Conservation (phyloP, 2,113 vertebrate species). For the Peromyscus leucopus region DNA sequence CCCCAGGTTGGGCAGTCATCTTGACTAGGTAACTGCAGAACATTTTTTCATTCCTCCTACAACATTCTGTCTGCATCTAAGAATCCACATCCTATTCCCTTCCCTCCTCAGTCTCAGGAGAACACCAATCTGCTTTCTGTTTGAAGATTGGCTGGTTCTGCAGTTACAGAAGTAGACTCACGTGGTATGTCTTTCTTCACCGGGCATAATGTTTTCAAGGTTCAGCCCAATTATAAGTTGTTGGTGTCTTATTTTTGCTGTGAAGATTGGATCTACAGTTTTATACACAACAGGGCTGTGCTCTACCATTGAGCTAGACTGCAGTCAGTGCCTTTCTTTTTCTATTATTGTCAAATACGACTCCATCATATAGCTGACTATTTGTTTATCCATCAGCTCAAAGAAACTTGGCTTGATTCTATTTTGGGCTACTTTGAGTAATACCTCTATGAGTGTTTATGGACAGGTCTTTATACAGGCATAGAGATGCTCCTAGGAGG, state of each 20-base stretch:
- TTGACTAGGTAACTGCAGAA: not conserved
- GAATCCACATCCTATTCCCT: not conserved
- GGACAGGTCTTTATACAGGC: not conserved
- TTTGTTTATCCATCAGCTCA: not conserved
- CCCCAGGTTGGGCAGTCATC: not conserved
- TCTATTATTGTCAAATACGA: not conserved
- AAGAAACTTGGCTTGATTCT: not conserved
- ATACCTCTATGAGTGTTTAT: not conserved
- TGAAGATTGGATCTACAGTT: not conserved
- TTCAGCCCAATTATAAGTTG: not conserved
- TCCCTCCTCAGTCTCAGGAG: not conserved
- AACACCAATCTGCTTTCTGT: not conserved
- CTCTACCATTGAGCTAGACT: not conserved
- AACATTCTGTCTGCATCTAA: not conserved
- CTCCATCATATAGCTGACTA: not conserved
- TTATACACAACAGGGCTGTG: too few relatives aligned
- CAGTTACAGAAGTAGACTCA: not conserved
- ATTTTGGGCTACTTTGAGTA: not conserved
- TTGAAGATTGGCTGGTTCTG: not conserved
- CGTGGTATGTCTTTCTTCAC: not conserved
- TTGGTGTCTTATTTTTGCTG: not conserved
- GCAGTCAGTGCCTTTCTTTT: not conserved
- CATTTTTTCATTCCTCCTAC: not conserved
- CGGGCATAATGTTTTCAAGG: not conserved
- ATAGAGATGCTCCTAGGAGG: not conserved